Conservation (phyloP, 37 sponge, comb jelly and placozoan species). For the Spongilla lacustris region DNA sequence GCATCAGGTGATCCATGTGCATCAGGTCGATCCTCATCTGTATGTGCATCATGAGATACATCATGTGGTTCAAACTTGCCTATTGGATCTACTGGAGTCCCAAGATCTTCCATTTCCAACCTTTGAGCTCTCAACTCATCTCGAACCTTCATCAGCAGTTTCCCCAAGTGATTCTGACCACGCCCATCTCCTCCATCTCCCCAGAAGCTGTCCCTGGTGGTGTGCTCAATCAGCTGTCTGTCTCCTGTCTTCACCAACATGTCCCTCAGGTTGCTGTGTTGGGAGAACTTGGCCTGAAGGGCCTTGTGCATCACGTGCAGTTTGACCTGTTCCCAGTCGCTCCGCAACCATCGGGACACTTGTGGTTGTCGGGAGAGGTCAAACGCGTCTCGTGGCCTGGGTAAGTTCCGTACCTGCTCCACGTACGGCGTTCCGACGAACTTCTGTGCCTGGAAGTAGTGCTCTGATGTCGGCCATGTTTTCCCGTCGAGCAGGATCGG, state of each 20-base stretch:
- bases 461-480: constrained; percentile 79
- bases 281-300: constrained; percentile 60
- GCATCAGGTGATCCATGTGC: neutral
- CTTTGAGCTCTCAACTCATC: neutral
- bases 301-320: constrained; percentile 68
- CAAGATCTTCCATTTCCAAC: neutral
- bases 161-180: constrained; percentile 73
- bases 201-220: constrained; percentile 73
- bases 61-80: no score
- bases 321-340: constrained; percentile 79
- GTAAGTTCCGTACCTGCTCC: constrained; percentile 29
- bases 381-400: constrained; percentile 70
- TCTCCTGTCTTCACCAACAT: constrained; percentile 55
- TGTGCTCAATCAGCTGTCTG: constrained; percentile 65
- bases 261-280: constrained; percentile 36
- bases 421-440: constrained; percentile 78
- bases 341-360: constrained; percentile 43
- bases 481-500: constrained; percentile 42
- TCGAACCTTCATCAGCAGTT: constrained; percentile 70
- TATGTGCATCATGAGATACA: no score
- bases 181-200: constrained; percentile 83
- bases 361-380: constrained; percentile 41
- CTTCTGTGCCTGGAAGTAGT: constrained; percentile 90
- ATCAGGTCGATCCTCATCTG: no score
- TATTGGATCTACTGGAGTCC: no score